Evolutionary conservation across 2,113 vertebrate genomes (phyloP).

Genomic region (Centropus unirufus): DNA sequence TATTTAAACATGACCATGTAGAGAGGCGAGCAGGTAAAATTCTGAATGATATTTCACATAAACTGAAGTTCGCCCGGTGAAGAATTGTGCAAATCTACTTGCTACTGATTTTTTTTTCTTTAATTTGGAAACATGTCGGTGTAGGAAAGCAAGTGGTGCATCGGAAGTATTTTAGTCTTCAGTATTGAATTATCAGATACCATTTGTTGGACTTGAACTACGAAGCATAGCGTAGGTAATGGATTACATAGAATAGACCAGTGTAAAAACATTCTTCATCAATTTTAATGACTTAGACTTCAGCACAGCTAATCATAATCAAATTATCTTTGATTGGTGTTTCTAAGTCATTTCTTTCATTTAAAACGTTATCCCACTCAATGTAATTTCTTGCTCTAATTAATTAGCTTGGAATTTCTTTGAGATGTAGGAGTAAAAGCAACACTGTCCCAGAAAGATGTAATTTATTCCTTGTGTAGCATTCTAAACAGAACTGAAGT

Average conservation of each 20-base stretch:
- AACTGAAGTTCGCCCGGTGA: slow-evolving; percentile 54
- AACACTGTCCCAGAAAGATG: slow-evolving; percentile 40
- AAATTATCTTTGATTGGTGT: slow-evolving; percentile 71
- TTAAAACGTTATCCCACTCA: slow-evolving; percentile 61
- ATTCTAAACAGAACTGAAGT: slow-evolving; percentile 52
- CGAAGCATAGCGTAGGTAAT: slow-evolving; percentile 69
- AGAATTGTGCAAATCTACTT: slow-evolving; percentile 41
- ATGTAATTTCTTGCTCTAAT: slow-evolving; percentile 67
- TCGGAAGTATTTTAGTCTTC: slow-evolving; percentile 51
- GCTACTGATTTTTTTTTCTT: slow-evolving; percentile 12
- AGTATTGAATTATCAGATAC: slow-evolving; percentile 51
- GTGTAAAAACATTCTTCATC: slow-evolving; percentile 58
- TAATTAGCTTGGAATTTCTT: slow-evolving; percentile 69
- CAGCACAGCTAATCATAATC: slow-evolving; percentile 62
- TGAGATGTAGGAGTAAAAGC: slow-evolving; percentile 43
- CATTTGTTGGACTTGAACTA: slow-evolving; percentile 56
- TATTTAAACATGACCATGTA: slow-evolving; percentile 39
- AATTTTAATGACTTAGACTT: slow-evolving; percentile 66
- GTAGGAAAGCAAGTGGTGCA: slow-evolving; percentile 47
- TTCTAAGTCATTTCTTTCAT: slow-evolving; percentile 65
- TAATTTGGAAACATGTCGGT: background rate
- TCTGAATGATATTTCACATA: background rate
- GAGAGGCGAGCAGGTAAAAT: slow-evolving; percentile 32
- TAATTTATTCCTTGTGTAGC: slow-evolving; percentile 48
- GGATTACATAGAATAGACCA: slow-evolving; percentile 66